Evolutionary conservation across 2,888 invertebrate genomes (phyloP).

Genomic region (Seladonia tumulorum): DNA sequence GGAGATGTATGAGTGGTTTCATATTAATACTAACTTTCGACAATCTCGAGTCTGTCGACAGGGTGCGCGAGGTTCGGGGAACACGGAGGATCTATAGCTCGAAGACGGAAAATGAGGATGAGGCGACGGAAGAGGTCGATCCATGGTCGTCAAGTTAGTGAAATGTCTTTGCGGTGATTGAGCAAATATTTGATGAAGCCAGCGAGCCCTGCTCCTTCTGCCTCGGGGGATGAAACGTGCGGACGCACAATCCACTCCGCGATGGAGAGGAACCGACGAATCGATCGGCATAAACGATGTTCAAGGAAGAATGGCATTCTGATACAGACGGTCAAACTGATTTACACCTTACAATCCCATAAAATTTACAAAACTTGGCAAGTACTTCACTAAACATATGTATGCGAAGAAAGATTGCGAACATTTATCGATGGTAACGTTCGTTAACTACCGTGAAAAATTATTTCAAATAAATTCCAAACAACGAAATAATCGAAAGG

Average conservation of each 20-base stretch:
- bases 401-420: neutral
- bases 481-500: neutral
- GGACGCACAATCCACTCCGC: slow-evolving; percentile 51
- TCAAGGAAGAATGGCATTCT: slow-evolving; percentile 30
- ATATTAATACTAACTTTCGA: slow-evolving; percentile 41
- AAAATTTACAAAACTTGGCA: neutral
- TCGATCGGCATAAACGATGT: slow-evolving; percentile 56
- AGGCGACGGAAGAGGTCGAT: slow-evolving; percentile 73
- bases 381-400: too few relatives aligned
- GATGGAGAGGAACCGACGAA: slow-evolving; percentile 56
- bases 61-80: slow-evolving; percentile 11
- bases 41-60: slow-evolving; percentile 51
- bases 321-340: slow-evolving; percentile 32
- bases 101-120: slow-evolving; percentile 58
- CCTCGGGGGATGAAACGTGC: slow-evolving; percentile 64
- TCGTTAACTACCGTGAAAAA: neutral
- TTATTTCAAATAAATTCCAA: neutral
- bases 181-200: slow-evolving; percentile 83
- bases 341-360: slow-evolving; percentile 19
- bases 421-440: neutral
- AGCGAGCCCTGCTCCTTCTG: slow-evolving; percentile 72
- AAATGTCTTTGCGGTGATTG: slow-evolving; percentile 84
- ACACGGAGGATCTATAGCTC: slow-evolving; percentile 43
- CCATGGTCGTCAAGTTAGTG: slow-evolving; percentile 79
- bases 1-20: neutral